Percentiles rank a stretch among this genome's conserved stretches.
Conservation (phyloP, 30 jellyfish, hydroid and myxozoan genomes). For the Catostylus mosaicus region DNA sequence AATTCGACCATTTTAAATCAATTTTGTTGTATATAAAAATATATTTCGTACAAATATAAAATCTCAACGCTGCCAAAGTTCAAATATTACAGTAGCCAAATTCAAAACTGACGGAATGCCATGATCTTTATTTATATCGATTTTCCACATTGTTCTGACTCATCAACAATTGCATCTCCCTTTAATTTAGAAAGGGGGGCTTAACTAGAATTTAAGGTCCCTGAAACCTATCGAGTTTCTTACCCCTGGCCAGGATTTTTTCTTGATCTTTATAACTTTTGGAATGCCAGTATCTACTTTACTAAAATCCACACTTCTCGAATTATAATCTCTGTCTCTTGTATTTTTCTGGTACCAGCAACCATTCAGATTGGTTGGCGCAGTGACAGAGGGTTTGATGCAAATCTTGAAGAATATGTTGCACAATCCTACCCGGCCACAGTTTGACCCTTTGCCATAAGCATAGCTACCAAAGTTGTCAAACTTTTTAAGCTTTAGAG, state of each 20-base stretch:
- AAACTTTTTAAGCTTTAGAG: not conserved
- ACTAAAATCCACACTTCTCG: not conserved
- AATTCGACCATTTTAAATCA: not conserved
- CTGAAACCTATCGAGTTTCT: no score
- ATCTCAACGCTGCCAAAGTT: no score
- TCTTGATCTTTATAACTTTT: not conserved
- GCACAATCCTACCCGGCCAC: slow-evolving; percentile 3
- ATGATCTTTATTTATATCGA: no score
- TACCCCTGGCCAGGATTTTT: slow-evolving; percentile 39
- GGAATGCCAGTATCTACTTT: slow-evolving; percentile 22
- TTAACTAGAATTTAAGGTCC: no score
- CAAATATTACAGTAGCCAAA: no score
- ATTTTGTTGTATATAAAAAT: no score
- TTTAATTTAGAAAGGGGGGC: no score
- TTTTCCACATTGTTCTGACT: no score
- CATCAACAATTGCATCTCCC: no score
- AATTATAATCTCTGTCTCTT: not conserved
- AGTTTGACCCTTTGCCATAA: not conserved
- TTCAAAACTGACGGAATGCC: no score
- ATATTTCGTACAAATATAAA: no score
- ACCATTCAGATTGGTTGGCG: not conserved
- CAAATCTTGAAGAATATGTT: slow-evolving; percentile 13
- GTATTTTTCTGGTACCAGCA: slow-evolving; percentile 21
- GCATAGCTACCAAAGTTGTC: not conserved
- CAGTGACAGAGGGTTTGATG: slow-evolving; percentile 9